Evolutionary conservation across 2,797 vertebrate species (phyloP).

Genomic region (Holocentrus rufus): DNA sequence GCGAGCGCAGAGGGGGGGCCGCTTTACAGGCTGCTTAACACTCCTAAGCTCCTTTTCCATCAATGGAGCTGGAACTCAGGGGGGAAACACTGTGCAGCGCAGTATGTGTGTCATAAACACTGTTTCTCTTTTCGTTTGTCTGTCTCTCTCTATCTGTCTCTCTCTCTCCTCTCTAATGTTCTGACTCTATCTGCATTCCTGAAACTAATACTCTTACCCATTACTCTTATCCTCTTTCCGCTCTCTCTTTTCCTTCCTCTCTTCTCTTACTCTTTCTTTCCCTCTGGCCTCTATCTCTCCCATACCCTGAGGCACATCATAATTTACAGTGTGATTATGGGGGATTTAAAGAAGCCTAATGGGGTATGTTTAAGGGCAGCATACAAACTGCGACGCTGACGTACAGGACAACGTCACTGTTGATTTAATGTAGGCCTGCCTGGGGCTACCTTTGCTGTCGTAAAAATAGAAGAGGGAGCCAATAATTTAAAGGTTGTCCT

Average conservation of each 20-base stretch:
- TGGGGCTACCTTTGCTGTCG: constrained; percentile 17
- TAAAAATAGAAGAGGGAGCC: constrained; percentile 18
- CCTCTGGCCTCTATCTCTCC: constrained; percentile 7
- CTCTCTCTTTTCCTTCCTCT: not conserved
- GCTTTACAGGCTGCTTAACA: constrained; percentile 71
- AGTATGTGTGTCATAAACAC: constrained; percentile 36
- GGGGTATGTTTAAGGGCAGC: constrained; percentile 26
- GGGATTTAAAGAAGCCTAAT: constrained; percentile 42
- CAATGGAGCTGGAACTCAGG: constrained; percentile 49
- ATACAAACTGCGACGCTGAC: constrained; percentile 30
- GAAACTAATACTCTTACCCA: not conserved
- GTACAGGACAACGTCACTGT: constrained; percentile 2
- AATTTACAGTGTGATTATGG: constrained; percentile 46
- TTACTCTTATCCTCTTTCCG: not conserved
- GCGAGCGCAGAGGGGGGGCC: constrained; percentile 53
- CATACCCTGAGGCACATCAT: constrained; percentile 17
- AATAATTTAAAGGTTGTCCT: constrained; percentile 25
- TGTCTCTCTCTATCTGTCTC: constrained; percentile 11
- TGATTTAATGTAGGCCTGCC: constrained; percentile 49
- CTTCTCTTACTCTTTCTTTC: constrained; percentile 7
- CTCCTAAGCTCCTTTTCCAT: constrained; percentile 45
- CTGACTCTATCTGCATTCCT: constrained; percentile 2
- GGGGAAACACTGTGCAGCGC: constrained; percentile 26
- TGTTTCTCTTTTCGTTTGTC: constrained; percentile 1
- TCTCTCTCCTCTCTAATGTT: constrained; percentile 1